Percentiles rank a stretch among this genome's conserved stretches.
phyloP scores from a whole-genome alignment of 2,888 invertebrate species.

The Encarsia formosa region DNA sequence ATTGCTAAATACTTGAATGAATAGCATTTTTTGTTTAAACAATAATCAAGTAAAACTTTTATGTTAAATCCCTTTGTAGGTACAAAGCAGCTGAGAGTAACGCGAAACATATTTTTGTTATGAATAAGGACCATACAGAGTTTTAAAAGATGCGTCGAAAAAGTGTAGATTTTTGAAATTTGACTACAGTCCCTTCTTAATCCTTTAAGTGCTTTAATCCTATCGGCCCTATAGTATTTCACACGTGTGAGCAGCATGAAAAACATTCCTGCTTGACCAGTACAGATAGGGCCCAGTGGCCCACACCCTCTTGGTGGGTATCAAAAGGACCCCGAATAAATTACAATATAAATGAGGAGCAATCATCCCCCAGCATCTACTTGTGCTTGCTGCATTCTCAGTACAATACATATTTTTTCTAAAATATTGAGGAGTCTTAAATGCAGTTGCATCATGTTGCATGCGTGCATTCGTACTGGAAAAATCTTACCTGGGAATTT shows the following conservation, averaged over 20 bases:
- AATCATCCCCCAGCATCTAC: conserved; percentile 29
- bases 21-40: too few relatives aligned
- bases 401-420: conserved; percentile 34
- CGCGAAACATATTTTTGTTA: background rate
- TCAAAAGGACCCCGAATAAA: conserved; percentile 31
- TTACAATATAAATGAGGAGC: conserved; percentile 34
- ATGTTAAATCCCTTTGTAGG: background rate
- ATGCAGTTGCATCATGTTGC: conserved; percentile 22
- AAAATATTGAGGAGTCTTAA: conserved; percentile 20
- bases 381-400: conserved; percentile 24
- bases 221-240: conserved; percentile 25
- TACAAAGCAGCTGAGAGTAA: background rate
- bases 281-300: conserved; percentile 31
- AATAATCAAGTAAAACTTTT: background rate
- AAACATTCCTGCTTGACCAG: conserved; percentile 33
- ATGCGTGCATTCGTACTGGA: conserved; percentile 14
- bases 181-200: conserved; percentile 27
- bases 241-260: conserved; percentile 27
- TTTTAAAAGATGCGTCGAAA: conserved; percentile 12
- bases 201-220: conserved; percentile 30
- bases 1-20: too few relatives aligned
- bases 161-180: conserved; percentile 27
- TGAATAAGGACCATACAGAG: background rate
- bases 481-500: conserved; percentile 79
- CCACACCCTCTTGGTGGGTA: conserved; percentile 30